Base-by-base conservation (phyloP, 2,888 invertebrate species). In the Eupithecia inturbata region DNA sequence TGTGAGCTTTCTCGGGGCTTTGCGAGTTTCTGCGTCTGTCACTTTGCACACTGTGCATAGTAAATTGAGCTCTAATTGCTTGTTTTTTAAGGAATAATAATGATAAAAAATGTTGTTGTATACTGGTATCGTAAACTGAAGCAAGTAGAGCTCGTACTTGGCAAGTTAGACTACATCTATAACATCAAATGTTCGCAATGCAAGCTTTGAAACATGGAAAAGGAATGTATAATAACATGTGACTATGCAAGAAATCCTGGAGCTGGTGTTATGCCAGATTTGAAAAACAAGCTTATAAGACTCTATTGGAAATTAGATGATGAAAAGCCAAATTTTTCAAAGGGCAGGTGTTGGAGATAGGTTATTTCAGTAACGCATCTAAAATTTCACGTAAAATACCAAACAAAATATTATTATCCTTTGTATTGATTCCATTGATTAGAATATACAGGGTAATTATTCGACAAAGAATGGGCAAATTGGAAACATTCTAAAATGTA, bases 1-100 rank as follows among this genome's bases (percentile, higher is more conserved):
- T 74, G 69, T 64, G 67, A 66, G 77, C 73, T 78, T 75, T 36
- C 9, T 69, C 45, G 73, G 69, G 76, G 72, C 75, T 79, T 77
- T 77, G 77, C 60, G 66, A 72, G 73, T 75, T 74, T 62, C 68
- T 49, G 28, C 26, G 68, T 67, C 3, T 49, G 63, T 68, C 16
- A 63, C 53, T 62, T 41, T 33, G 12, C 39, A 57, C 39, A 28
- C 9, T 1, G 19, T 62, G 49, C 67, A 70, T 12, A 22, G 49
- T 28, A 62, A n/a, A 70, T 49, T 41, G 14, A 67, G 7, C 19
- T 41, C 41, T 66, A 33, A 0, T 72, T 6, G 6, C 39, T 16
- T 19, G 49, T 45, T 3, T 41, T 4, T 5, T 31, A 45, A 22
- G 45, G 33, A 19, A 22, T n/a, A 28, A 62, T 19, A 5, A 41